phyloP scores from a whole-genome alignment of 23 tunicate species.

The Ascidia mentula region DNA sequence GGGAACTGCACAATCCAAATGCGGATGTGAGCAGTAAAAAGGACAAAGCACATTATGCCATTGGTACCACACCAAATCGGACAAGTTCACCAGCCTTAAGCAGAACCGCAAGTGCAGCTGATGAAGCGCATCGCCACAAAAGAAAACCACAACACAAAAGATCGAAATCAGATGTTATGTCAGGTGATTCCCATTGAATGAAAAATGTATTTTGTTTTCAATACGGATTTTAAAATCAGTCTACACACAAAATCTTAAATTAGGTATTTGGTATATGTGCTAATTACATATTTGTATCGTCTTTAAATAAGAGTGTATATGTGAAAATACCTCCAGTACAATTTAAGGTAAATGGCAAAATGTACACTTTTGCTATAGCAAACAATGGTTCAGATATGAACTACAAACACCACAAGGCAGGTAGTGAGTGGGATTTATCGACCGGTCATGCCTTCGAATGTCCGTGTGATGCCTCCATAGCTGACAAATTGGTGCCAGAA shows the following conservation, averaged over 20 bases:
- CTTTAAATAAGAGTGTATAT: neutral
- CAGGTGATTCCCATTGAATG: too few species aligned
- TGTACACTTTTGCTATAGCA: too few species aligned
- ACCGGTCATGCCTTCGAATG: slow-evolving; percentile 96
- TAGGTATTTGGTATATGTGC: neutral
- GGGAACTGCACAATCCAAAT: slow-evolving; percentile 45
- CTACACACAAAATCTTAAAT: neutral
- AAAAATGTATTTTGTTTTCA: neutral
- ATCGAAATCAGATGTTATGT: slow-evolving; percentile 76
- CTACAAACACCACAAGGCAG: slow-evolving; percentile 43
- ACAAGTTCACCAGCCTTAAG: slow-evolving; percentile 21
- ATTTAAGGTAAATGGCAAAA: neutral
- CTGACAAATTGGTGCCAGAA: slow-evolving; percentile 70
- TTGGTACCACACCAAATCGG: slow-evolving; percentile 14
- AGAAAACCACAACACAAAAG: slow-evolving; percentile 68
- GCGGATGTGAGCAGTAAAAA: slow-evolving; percentile 17
- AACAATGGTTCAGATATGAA: slow-evolving; percentile 18
- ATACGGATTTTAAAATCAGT: neutral
- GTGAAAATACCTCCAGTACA: neutral
- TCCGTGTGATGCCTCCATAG: slow-evolving; percentile 23
- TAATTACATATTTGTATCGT: neutral
- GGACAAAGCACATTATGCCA: slow-evolving; percentile 44
- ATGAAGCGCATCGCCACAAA: slow-evolving; percentile 43
- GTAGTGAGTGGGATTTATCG: slow-evolving; percentile 95
- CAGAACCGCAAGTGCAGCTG: slow-evolving; percentile 18